Evolutionary conservation across 2,113 vertebrate genomes (phyloP).

Genomic region (Zosterops lateralis): DNA sequence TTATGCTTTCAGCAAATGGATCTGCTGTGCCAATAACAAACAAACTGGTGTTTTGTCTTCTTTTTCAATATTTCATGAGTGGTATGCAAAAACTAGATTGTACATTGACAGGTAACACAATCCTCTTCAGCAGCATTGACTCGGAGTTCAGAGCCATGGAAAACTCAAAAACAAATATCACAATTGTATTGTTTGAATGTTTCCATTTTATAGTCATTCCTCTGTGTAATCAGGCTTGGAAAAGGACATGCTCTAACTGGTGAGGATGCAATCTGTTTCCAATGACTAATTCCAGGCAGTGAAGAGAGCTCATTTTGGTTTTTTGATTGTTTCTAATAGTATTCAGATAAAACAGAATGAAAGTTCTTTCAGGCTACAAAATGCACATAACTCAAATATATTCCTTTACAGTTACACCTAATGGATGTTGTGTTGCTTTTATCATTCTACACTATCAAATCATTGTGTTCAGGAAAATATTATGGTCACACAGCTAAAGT

Average conservation of each 20-base stretch:
- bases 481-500: neutral
- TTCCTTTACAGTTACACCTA: neutral
- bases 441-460: neutral
- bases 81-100: neutral
- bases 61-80: conserved; percentile 35
- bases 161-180: neutral
- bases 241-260: neutral
- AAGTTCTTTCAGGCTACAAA: neutral
- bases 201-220: neutral
- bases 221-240: neutral
- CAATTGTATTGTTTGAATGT: neutral
- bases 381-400: neutral
- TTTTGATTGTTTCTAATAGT: neutral
- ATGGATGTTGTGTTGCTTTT: neutral
- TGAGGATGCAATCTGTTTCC: neutral
- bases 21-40: neutral
- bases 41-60: neutral
- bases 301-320: neutral
- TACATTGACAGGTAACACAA: neutral
- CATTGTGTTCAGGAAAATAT: neutral
- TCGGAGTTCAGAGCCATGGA: neutral
- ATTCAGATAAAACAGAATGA: neutral
- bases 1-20: conserved; percentile 10
- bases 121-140: neutral
- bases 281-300: neutral